Percentiles rank a stretch among this genome's conserved stretches.
Conservation (phyloP, 2,797 vertebrate genomes). For the Schizopygopsis malacanthus region DNA sequence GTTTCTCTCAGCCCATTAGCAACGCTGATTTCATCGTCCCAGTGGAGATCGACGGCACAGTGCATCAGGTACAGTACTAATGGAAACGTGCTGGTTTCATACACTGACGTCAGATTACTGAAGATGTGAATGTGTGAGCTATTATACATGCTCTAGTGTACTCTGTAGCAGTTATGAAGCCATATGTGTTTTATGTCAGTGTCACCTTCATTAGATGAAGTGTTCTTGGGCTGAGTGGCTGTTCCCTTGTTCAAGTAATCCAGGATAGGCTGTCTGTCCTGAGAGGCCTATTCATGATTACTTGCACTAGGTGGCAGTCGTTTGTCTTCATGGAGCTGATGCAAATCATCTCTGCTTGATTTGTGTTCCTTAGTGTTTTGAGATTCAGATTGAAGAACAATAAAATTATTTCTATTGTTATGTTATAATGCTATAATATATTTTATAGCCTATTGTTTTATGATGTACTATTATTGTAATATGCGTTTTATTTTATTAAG, state of each 20-base stretch:
- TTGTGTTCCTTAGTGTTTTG: neutral
- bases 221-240: conserved; percentile 72
- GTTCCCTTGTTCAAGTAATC: conserved; percentile 99
- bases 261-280: conserved; percentile 98
- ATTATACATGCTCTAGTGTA: neutral
- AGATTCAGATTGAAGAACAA: neutral
- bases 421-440: neutral
- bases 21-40: conserved; percentile 99
- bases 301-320: conserved; percentile 90
- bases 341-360: neutral
- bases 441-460: neutral
- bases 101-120: neutral
- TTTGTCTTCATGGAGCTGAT: conserved; percentile 47
- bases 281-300: conserved; percentile 98
- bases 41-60: conserved; percentile 97
- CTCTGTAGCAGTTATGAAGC: neutral
- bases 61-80: conserved; percentile 89
- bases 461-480: neutral
- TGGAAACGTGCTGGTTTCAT: conserved; percentile 39
- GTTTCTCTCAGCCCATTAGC: conserved; percentile 88
- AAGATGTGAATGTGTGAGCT: neutral
- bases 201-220: conserved; percentile 34
- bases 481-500: neutral
- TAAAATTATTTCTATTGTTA: neutral
- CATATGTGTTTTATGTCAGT: neutral